Evolutionary conservation across 2,113 vertebrate genomes (phyloP), one percentile per base, ranked within the genome.

Genomic region (Hiodon tergisus): DNA sequence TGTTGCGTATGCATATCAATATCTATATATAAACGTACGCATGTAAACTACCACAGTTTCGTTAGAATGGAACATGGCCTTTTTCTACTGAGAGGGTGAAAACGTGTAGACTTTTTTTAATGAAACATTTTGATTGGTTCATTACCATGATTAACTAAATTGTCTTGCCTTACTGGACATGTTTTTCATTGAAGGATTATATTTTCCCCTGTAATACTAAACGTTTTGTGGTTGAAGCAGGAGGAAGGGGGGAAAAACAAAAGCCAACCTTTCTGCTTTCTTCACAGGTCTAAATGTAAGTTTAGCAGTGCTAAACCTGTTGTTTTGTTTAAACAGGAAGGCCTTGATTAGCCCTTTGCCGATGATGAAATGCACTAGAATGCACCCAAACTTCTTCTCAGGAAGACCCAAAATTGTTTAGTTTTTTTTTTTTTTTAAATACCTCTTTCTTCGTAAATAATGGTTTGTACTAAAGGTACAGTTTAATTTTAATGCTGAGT

Each of bases 281-380:
- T 46, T 10, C 17, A 2, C 47, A 76, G n/a, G 50, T 55, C 16
- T n/a, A 54, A 46, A 67, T 50, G 69, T 57, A 47, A 52, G 53
- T 72, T 58, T 57, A 31, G 61, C 60, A 17, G 9, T 69, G 17
- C 50, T 66, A 52, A 52, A 13, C 66, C 31, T 51, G 46, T 31
- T 74, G 11, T 48, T 55, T 66, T 54, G 54, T 31, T 3, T 54
- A 65, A 55, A 9, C n/a, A 6, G 60, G 46, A 70, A 57, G 60
- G 59, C 71, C n/a, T 4, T 10, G n/a, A 78, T 74, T 88, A 86
- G 62, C 79, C 80, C 80, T 84, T 46, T 76, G 81, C 86, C 86
- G 80, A 71, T 75, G 57, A 81, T 1, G 60, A 86, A 86, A 78
- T 87, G 86, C 88, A 88, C 87, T 89, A 87, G 77, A 82, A 73